phyloP scores from a whole-genome alignment of 1,140 invertebrate genomes.

The Saxidomus purpurata region DNA sequence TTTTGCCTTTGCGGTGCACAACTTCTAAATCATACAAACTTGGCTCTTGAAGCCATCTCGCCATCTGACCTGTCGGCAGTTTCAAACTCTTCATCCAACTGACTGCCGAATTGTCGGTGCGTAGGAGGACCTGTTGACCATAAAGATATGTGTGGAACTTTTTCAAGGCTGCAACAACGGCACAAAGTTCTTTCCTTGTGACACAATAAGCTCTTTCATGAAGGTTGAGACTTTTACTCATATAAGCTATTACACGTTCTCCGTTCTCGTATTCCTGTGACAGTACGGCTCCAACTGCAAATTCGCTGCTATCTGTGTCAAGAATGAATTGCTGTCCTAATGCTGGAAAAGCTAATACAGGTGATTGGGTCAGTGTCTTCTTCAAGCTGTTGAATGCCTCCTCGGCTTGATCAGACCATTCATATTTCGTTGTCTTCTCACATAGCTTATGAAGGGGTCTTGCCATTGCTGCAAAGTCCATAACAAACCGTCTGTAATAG shows the following conservation, averaged over 20 bases:
- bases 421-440: conserved; percentile 41
- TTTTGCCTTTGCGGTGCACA: conserved; percentile 65
- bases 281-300: conserved; percentile 75
- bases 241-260: conserved; percentile 71
- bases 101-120: conserved; percentile 73
- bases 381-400: conserved; percentile 69
- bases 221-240: conserved; percentile 60
- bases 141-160: conserved; percentile 69
- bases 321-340: conserved; percentile 66
- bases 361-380: conserved; percentile 47
- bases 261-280: conserved; percentile 72
- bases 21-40: conserved; percentile 73
- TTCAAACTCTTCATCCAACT: conserved; percentile 67
- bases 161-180: conserved; percentile 62
- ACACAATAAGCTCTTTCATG: conserved; percentile 87
- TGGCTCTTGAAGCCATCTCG: conserved; percentile 75
- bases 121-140: conserved; percentile 65
- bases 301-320: conserved; percentile 71
- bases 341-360: conserved; percentile 54
- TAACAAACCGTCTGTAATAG: no score
- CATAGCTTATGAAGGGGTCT: conserved; percentile 57
- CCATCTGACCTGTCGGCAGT: conserved; percentile 68
- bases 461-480: conserved; percentile 52
- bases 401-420: conserved; percentile 56
- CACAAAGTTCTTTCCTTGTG: conserved; percentile 70